Evolutionary conservation across 2,888 invertebrate genomes (phyloP).

Genomic region (Calameuta idolon): DNA sequence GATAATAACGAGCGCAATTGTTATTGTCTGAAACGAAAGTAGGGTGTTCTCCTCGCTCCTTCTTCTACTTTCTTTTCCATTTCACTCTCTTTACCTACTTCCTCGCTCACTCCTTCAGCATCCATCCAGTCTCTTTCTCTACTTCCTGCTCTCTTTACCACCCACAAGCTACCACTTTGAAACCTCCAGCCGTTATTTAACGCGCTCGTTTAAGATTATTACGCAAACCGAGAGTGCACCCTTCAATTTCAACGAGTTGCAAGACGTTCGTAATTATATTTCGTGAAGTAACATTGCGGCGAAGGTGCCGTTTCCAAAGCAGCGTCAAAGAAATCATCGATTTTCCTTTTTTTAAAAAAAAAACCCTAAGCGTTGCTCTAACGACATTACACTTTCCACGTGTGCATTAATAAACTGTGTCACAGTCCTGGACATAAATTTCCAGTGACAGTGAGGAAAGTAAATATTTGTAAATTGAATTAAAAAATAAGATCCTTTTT

Average conservation of each 20-base stretch:
- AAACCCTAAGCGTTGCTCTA: background rate
- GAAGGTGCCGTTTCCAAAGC: background rate
- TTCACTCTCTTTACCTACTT: conserved; percentile 5
- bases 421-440: background rate
- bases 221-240: conserved; percentile 23
- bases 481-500: background rate
- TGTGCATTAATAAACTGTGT: background rate
- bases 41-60: background rate
- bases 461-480: background rate
- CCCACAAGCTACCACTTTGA: conserved; percentile 7
- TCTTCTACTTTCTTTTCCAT: conserved; percentile 1
- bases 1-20: conserved; percentile 26
- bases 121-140: conserved; percentile 3
- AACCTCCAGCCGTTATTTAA: conserved; percentile 28
- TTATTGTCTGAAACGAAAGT: conserved; percentile 21
- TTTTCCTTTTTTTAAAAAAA: background rate
- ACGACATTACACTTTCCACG: background rate
- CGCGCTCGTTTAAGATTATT: conserved; percentile 28
- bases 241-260: conserved; percentile 30
- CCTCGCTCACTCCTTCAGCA: conserved; percentile 6
- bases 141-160: conserved; percentile 1
- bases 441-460: background rate
- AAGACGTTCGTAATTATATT: conserved; percentile 21
- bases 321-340: background rate
- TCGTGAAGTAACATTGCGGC: conserved; percentile 6